A percentile compares a stretch with the other conserved stretches of the same genome.
Conservation (phyloP, 2,113 vertebrate species). For the Platysternon megacephalum region DNA sequence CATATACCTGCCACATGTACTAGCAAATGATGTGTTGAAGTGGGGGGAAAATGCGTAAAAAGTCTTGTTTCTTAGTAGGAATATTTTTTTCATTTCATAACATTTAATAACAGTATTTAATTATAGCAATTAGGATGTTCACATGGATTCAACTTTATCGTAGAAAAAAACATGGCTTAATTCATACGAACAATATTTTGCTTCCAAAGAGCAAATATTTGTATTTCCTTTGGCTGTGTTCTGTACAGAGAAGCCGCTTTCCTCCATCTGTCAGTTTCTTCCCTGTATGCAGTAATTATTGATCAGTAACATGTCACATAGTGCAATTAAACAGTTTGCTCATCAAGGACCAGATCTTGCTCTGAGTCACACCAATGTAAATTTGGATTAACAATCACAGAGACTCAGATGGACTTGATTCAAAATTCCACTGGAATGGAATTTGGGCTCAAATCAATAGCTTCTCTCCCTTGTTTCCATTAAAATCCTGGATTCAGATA, state of each 20-base stretch:
- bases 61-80: slow-evolving; percentile 7
- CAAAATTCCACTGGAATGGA: neutral
- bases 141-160: neutral
- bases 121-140: neutral
- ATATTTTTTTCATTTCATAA: neutral
- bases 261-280: neutral
- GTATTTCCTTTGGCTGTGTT: slow-evolving; percentile 32
- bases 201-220: slow-evolving; percentile 40
- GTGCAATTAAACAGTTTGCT: neutral
- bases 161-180: neutral
- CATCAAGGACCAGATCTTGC: neutral
- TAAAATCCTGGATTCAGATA: neutral
- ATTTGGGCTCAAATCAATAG: neutral
- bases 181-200: slow-evolving; percentile 19
- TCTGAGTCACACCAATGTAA: neutral
- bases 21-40: neutral
- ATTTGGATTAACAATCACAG: neutral
- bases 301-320: neutral
- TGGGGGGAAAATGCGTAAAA: neutral
- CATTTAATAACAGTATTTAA: neutral
- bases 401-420: neutral
- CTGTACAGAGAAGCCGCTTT: neutral
- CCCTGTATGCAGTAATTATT: neutral
- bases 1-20: neutral
- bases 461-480: neutral